Evolutionary conservation across 2,888 invertebrate species (phyloP), one percentile per base, ranked within the genome.

Genomic region (Sthenelais limicola): DNA sequence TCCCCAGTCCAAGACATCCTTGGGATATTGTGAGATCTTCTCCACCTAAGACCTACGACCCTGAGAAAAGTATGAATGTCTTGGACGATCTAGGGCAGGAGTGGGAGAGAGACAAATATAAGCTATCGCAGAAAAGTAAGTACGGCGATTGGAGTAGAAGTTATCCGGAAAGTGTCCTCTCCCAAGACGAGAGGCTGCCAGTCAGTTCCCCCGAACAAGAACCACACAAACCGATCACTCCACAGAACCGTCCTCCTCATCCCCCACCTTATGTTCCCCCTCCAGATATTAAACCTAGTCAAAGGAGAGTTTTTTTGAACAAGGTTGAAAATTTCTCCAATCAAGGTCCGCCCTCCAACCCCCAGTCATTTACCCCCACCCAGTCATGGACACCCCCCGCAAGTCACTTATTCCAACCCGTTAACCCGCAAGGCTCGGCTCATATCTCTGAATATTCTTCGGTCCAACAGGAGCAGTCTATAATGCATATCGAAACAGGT

Each of bases 71-170:
- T 24, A 24, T 67, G 9, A 33, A 72, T 28, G 24, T 72, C 28
- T 26, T 72, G 9, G 72, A 58, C 38, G 58, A 66, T 12, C 68
- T 75, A 1, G 73, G 58, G n/a, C 24, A 56, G n/a, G 73, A 72
- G 56, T 75, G 73, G 75, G 35, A 74, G 35, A 67, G 51, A 43
- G 72, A 71, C 24, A 72, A 68, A 52, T 21, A 52, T 9, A 67
- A 67, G 28, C 26, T 43, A 47, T 47, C 58, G n/a, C 62, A 62
- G 21, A 62, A 28, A 54, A 35, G 12, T 21, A 30, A 18, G 15
- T 15, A 21, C 30, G 21, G 9, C 56, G 21, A 15, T 12, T 21
- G 32, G 1, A 49, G 32, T 24, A 24, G 68, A 49, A 51, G 33
- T 28, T 48, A 49, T 18, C 47, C 30, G 38, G 21, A 26, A n/a